A percentile compares a stretch with the other conserved stretches of the same genome.
Conservation (phyloP, 2,888 invertebrate species). For the Lochmaea capreae region DNA sequence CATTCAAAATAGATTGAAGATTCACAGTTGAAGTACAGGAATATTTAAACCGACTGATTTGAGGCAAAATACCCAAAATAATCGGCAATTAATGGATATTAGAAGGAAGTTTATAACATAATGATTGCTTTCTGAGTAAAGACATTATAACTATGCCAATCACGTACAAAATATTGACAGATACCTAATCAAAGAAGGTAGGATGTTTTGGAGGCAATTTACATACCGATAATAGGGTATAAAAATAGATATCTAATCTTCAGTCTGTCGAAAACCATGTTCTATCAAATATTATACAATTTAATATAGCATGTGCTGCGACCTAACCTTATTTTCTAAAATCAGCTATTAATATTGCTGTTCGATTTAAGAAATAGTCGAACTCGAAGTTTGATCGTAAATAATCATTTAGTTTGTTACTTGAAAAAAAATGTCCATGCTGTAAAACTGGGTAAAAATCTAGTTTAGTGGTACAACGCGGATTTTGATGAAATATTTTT, state of each 20-base stretch:
- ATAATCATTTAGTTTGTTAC: no score
- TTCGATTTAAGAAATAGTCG: no score
- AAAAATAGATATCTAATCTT: background rate
- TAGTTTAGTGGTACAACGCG: no score
- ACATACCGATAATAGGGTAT: background rate
- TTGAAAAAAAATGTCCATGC: no score
- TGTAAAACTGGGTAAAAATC: no score
- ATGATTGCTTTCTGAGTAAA: background rate
- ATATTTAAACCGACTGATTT: background rate
- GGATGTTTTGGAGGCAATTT: background rate
- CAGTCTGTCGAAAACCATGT: background rate
- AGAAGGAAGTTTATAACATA: background rate
- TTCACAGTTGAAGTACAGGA: background rate
- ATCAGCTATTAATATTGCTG: background rate
- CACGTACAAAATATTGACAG: background rate
- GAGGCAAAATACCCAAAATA: background rate
- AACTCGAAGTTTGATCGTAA: no score
- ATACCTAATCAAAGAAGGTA: background rate
- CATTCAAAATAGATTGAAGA: no score
- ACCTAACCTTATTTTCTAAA: background rate
- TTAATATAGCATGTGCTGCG: background rate
- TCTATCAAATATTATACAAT: background rate
- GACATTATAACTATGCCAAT: background rate
- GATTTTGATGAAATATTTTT: no score
- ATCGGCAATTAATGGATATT: no score